Conservation (phyloP, 2,113 vertebrate genomes). For the Phasianus colchicus region DNA sequence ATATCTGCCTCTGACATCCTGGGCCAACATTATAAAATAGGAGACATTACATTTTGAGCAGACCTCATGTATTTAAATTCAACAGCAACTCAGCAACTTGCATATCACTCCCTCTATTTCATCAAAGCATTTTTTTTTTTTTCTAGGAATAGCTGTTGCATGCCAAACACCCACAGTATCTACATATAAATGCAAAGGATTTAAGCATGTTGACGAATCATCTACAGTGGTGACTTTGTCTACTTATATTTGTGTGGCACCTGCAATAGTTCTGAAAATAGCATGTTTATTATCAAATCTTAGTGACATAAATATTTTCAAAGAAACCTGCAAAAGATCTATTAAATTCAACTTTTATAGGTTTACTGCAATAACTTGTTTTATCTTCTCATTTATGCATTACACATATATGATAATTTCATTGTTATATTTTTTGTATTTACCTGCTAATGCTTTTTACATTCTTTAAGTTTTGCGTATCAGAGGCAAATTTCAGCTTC, state of each 20-base stretch:
- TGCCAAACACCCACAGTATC: neutral
- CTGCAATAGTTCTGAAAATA: neutral
- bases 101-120: neutral
- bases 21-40: too few relatives aligned
- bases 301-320: neutral
- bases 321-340: neutral
- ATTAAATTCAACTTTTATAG: neutral
- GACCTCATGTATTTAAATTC: neutral
- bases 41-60: too few relatives aligned
- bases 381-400: neutral
- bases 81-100: neutral
- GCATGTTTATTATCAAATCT: neutral
- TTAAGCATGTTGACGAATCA: neutral
- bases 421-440: neutral
- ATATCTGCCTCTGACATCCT: too few relatives aligned
- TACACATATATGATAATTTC: neutral
- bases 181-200: neutral
- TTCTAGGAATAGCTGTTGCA: neutral
- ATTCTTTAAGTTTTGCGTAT: neutral
- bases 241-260: neutral
- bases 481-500: neutral
- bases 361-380: neutral
- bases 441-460: neutral
- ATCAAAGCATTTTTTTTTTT: neutral
- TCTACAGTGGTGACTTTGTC: neutral